Base-by-base conservation (phyloP, 2,113 vertebrate genomes). In the Trochalopteron elliotii region DNA sequence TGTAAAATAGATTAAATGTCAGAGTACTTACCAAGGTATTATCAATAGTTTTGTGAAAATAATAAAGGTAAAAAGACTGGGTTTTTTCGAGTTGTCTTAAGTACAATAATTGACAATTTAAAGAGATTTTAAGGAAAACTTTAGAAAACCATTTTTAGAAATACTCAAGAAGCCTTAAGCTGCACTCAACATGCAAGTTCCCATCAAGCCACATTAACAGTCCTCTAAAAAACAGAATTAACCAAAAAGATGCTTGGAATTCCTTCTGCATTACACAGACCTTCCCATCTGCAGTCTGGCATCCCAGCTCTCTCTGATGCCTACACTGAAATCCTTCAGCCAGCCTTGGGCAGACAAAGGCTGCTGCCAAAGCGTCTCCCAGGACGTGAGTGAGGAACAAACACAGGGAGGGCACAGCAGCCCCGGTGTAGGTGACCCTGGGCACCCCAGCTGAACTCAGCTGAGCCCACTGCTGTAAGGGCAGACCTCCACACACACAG, bases 241-340 rank as follows among this genome's bases (percentile, higher is more conserved):
- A 94, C 88, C 94, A 94, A 94, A 94, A 88, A 93, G 90, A 97
- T 95, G 78, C 79, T 94, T 94, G 75, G 88, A 93, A 97, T 97
- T 95, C 94, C 63, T 96, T 97, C 86, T 91, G 91, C 80, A 92
- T 94, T 90, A 90, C 89, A 90, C 39, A 95, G 80, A 83, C 50
- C 94, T 95, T 77, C 93, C 76, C 72, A 55, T 70, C 5, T 70
- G 88, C 88, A 90, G 9, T 70, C 86, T 44, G 6, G 85, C 59
- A 94, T 80, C 79, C 68, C 79, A 69, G 88, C 60, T 21, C 92
- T 53, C 75, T 35, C 83, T 68, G 55, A 33, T 81, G 94, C 83
- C 80, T 63, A 31, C 47, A 31, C 28, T 88, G 52, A 47, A 88
- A 65, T 33, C 67, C 56, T 45, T 61, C 68, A 42, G 53, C 4